Base-by-base conservation (phyloP, 2,113 vertebrate species). In the Cettia cetti region DNA sequence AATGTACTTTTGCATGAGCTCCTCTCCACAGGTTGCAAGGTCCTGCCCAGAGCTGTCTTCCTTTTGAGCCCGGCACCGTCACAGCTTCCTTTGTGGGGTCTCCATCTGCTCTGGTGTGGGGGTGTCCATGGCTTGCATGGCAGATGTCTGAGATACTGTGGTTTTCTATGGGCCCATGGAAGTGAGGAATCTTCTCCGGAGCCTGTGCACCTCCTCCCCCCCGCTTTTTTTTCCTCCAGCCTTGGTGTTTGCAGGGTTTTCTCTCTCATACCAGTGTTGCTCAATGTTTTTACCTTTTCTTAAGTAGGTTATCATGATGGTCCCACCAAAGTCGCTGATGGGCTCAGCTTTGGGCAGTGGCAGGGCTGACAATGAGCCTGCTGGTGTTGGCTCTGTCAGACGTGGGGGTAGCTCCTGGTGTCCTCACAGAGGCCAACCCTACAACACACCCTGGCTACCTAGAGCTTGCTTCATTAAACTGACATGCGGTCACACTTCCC, bases 251-350 rank as follows among this genome's bases (percentile, higher is more conserved):
- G 3, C 2, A 20, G 21, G 13, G 10, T 44, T 86, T 31, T 77
- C 16, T 71, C 11, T 40, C 15, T 40, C 47, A 8, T 30, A 59
- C 15, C 42, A 19, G 2, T 78, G 21, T 45, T 69, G 12, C 24
- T 82, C 9, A 31, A 26, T 4, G 3, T 59, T 88, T 77, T 64
- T 17, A 49, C 9, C 2, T 31, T 81, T 85, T 65, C 19, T 37
- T 61, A 61, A 47, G 13, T 4, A 20, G 1, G 2, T 31, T 35
- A 14, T 39, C 11, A 74, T 12, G 60, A 19, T 50, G 7, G 7
- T 49, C 9, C 35, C 57, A 18, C 49, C 49, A n/a, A 12, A 2
- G 5, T 6, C 0, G 0, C 16, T 35, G 49, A 35, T 35, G 40
- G 24, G 24, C 30, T 56, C 66, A 56, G 49, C n/a, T 49, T 63